Conservation (phyloP, 2,888 invertebrate genomes). For the Vesta saturnalis region DNA sequence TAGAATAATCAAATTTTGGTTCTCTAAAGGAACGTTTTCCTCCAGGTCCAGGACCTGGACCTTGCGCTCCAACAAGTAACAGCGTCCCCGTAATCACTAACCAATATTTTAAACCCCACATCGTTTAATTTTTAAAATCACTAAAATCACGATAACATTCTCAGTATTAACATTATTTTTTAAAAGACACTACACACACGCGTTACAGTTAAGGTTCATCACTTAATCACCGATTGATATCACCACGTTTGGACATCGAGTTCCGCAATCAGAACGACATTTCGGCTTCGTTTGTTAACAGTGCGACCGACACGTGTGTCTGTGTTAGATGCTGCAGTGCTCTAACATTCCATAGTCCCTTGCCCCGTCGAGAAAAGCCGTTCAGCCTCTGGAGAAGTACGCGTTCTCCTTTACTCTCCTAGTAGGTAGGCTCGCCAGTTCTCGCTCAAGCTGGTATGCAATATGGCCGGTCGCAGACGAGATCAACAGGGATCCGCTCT, state of each 20-base stretch:
- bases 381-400: slow-evolving; percentile 60
- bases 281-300: slow-evolving; percentile 53
- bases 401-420: slow-evolving; percentile 50
- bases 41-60: slow-evolving; percentile 58
- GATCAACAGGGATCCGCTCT: slow-evolving; percentile 54
- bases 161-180: slow-evolving; percentile 18
- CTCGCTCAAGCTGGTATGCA: slow-evolving; percentile 63
- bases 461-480: slow-evolving; percentile 60
- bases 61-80: slow-evolving; percentile 54
- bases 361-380: slow-evolving; percentile 59
- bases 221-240: slow-evolving; percentile 45
- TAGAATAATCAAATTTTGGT: slow-evolving; percentile 58
- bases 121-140: slow-evolving; percentile 36
- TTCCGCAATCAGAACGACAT: slow-evolving; percentile 48
- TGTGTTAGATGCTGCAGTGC: slow-evolving; percentile 58
- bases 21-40: slow-evolving; percentile 54
- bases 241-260: slow-evolving; percentile 42
- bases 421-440: slow-evolving; percentile 45
- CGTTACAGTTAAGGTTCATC: slow-evolving; percentile 42
- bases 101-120: slow-evolving; percentile 50
- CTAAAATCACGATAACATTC: slow-evolving; percentile 35
- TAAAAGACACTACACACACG: slow-evolving; percentile 24
- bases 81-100: slow-evolving; percentile 50
- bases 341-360: slow-evolving; percentile 62
- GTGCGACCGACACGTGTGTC: slow-evolving; percentile 56